Base-by-base conservation (phyloP, 2,797 vertebrate genomes). In the Gymnopithys bicolor region DNA sequence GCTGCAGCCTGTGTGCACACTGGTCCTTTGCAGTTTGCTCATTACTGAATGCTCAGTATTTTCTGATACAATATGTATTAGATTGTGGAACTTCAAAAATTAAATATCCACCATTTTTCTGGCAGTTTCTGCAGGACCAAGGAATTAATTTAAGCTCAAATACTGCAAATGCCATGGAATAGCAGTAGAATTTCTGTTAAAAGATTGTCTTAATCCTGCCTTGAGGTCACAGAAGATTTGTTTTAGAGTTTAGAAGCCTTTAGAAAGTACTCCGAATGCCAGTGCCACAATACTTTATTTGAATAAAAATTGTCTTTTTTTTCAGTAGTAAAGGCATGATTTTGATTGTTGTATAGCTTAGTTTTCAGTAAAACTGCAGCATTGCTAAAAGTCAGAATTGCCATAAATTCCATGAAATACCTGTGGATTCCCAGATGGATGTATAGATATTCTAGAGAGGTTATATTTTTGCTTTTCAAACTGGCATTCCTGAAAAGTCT, bases 371-470 rank as follows among this genome's bases (percentile, higher is more conserved):
- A 19, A 69, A 66, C 17, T 68, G 9, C 16, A 43, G n/a, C 9
- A 49, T n/a, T 52, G 9, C 4, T 28, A 33, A 28, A 56, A 91
- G 23, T 64, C 49, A 76, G 56, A 70, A 73, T 79, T 69, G 62
- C 9, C 48, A 49, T 28, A 59, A 91, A 60, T 49, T 45, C 62
- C 45, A 41, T 43, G 7, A 89, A 74, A 78, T n/a, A 2, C 33
- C 62, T 78, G 27, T 86, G 69, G n/a, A 48, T 80, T 94, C 88
- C 37, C 52, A n/a, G 82, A 95, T 30, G 76, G 78, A 93, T 52
- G 7, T n/a, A 19, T 49, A 63, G 27, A 30, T 59, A 64, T 70
- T 60, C 7, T 43, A 66, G 9, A 59, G 22, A 63, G 28, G 32
- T 35, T 85, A 52, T 2, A 7, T 52, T 95, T 89, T 83, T 79